Conservation (phyloP, 2,888 invertebrate genomes). For the Eupithecia subumbrata region DNA sequence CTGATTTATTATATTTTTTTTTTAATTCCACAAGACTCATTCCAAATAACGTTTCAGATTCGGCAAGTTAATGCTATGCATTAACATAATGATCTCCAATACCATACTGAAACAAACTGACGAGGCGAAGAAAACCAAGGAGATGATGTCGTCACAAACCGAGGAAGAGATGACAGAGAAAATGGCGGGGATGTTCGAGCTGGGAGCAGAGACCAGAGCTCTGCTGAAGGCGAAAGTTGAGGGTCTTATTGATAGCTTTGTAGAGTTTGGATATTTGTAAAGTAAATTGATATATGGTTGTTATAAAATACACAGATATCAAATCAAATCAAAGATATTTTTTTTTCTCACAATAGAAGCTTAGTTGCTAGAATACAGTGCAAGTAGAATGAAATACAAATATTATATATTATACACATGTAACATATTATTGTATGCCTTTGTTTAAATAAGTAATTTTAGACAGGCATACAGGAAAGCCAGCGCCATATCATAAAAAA, state of each 20-base stretch:
- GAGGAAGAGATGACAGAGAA: not conserved
- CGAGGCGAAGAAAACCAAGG: conserved; percentile 41
- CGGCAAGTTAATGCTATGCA: conserved; percentile 43
- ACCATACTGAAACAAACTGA: conserved; percentile 45
- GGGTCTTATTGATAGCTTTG: conserved; percentile 33
- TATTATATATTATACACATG: too few species aligned
- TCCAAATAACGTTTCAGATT: conserved; percentile 28
- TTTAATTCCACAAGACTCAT: not conserved
- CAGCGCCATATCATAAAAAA: too few species aligned
- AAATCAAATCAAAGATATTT: too few species aligned
- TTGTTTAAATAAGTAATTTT: too few species aligned
- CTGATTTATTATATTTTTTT: too few species aligned
- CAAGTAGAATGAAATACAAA: too few species aligned
- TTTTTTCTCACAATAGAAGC: too few species aligned
- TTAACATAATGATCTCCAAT: conserved; percentile 39
- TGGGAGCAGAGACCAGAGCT: conserved; percentile 1
- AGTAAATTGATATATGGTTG: too few species aligned
- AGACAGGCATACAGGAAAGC: too few species aligned
- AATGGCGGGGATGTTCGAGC: conserved; percentile 1
- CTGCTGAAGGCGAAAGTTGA: conserved; percentile 26
- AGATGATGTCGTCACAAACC: conserved; percentile 12
- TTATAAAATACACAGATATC: too few species aligned
- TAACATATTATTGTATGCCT: too few species aligned
- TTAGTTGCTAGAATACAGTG: too few species aligned
- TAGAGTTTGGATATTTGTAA: conserved; percentile 33